Conservation (phyloP, 1,140 invertebrate species). For the Pectinophora gossypiella region DNA sequence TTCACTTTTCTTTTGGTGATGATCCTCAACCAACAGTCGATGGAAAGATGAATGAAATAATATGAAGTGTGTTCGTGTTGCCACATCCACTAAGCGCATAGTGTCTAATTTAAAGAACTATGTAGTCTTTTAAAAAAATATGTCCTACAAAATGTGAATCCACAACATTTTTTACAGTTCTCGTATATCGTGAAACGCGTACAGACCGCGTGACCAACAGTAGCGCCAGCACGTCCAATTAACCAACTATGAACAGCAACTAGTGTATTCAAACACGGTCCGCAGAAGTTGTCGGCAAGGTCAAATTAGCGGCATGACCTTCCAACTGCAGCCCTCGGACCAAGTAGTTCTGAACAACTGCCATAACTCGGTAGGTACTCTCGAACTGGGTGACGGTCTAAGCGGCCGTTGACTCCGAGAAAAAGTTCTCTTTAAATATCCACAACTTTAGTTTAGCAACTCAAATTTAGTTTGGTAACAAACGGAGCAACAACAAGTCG, state of each 20-base stretch:
- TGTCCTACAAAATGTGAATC: too few relatives aligned
- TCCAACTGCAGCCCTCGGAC: constrained; percentile 57
- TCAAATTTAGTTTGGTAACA: constrained; percentile 74
- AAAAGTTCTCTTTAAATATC: constrained; percentile 75
- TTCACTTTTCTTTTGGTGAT: too few relatives aligned
- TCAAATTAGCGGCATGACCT: constrained; percentile 72
- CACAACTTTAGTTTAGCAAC: constrained; percentile 73
- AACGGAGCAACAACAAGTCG: constrained; percentile 70
- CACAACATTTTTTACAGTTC: too few relatives aligned
- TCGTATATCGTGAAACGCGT: too few relatives aligned
- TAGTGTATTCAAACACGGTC: constrained; percentile 29
- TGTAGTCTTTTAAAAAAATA: too few relatives aligned
- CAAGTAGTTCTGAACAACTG: constrained; percentile 71
- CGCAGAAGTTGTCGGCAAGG: constrained; percentile 62
- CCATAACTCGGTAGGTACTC: constrained; percentile 72
- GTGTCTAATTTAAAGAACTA: too few relatives aligned
- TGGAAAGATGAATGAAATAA: too few relatives aligned
- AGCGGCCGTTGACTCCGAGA: constrained; percentile 72
- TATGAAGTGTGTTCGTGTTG: too few relatives aligned
- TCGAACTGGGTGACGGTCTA: constrained; percentile 72
- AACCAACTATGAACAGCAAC: constrained; percentile 40
- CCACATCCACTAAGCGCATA: too few relatives aligned
- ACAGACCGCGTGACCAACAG: not conserved
- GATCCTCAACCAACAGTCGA: too few relatives aligned
- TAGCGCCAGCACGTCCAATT: constrained; percentile 21